These are phyloP conservation scores for Monochamus alternatus DNA, from an alignment of 2,888 invertebrate species.

Conservation along the genomic window DNA sequence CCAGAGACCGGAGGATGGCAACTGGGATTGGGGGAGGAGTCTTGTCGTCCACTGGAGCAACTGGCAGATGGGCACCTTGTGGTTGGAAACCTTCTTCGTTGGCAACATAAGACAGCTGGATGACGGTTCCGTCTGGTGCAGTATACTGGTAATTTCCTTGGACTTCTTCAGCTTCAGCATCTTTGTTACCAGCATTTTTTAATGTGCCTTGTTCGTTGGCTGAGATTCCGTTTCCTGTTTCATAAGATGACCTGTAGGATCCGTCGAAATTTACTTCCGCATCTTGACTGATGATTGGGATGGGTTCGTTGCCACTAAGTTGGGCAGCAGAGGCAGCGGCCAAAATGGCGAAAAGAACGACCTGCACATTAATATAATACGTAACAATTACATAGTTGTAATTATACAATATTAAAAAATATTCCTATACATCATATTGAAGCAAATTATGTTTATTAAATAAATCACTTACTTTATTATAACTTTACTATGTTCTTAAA, in stretches of 20 bases:
- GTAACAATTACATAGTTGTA: too few species aligned
- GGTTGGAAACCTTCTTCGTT: constrained; percentile 55
- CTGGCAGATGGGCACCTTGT: constrained; percentile 51
- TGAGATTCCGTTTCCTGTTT: constrained; percentile 72
- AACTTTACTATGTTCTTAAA: too few species aligned
- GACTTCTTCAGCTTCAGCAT: constrained; percentile 59
- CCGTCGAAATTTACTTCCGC: constrained; percentile 72
- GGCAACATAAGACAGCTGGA: constrained; percentile 49
- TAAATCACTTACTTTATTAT: too few species aligned
- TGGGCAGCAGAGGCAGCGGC: constrained; percentile 56
- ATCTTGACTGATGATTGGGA: constrained; percentile 59
- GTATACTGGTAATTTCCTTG: constrained; percentile 55
- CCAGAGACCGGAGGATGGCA: constrained; percentile 78
- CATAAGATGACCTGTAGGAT: constrained; percentile 69
- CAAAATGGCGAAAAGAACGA: constrained; percentile 40
- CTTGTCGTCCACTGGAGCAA: constrained; percentile 37
- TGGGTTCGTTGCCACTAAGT: constrained; percentile 29
- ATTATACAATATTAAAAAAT: too few species aligned
- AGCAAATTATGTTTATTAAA: too few species aligned
- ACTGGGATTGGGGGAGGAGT: constrained; percentile 81
- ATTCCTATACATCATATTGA: too few species aligned
- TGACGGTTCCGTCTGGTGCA: constrained; percentile 56
- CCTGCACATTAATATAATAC: not conserved
- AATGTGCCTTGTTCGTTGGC: constrained; percentile 68
- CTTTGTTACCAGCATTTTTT: constrained; percentile 61